Percentiles rank a stretch among this genome's conserved stretches.
phyloP scores from a whole-genome alignment of 2,113 vertebrate genomes.

The Salvelinus fontinalis region DNA sequence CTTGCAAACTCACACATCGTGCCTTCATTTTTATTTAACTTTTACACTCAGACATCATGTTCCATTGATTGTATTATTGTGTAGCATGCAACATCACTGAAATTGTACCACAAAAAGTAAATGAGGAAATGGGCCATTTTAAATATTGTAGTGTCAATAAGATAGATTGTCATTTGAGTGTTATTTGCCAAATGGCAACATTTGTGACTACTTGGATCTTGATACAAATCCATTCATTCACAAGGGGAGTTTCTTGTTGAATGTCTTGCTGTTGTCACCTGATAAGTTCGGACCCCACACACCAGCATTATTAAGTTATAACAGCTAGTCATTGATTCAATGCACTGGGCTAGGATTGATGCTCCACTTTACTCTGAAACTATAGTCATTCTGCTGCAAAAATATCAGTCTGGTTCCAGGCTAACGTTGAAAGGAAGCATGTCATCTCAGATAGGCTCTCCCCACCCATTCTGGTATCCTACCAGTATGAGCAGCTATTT shows the following conservation, averaged over 20 bases:
- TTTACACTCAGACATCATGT: not conserved
- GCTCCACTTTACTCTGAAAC: not conserved
- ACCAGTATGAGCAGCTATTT: not conserved
- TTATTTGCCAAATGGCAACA: not conserved
- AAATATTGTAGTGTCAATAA: not conserved
- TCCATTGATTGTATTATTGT: not conserved
- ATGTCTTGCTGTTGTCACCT: not conserved
- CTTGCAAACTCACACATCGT: not conserved
- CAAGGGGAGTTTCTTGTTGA: not conserved
- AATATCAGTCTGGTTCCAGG: no score
- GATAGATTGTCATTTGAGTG: not conserved
- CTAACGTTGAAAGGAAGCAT: no score
- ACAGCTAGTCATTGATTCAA: not conserved
- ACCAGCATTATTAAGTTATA: not conserved
- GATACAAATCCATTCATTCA: not conserved
- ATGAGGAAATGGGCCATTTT: not conserved
- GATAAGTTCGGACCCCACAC: not conserved
- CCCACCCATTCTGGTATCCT: not conserved
- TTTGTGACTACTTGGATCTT: not conserved
- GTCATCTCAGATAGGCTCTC: not conserved
- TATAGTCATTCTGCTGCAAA: not conserved
- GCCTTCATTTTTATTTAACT: not conserved
- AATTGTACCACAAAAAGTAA: not conserved
- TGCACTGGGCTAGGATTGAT: not conserved
- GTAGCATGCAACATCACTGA: not conserved